Conservation (phyloP, 1,140 invertebrate species). For the Medauroidea extradentata region DNA sequence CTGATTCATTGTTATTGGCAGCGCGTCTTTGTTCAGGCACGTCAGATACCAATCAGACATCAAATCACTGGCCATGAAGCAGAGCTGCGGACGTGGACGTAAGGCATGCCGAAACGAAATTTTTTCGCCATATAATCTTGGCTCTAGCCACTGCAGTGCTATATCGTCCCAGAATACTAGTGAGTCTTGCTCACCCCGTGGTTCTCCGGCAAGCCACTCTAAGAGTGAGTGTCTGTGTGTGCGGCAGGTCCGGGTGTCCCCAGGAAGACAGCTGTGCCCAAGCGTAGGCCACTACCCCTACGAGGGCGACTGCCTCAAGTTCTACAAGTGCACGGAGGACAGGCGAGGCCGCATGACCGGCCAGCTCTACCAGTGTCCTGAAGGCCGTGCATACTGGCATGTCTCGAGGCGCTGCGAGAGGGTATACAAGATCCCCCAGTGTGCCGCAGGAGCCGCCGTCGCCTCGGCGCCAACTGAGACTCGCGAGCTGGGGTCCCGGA, state of each 20-base stretch:
- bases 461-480: neutral
- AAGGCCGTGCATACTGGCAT: constrained; percentile 69
- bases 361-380: constrained; percentile 69
- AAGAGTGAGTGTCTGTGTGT: neutral
- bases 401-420: constrained; percentile 70
- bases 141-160: too few species aligned
- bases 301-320: constrained; percentile 57
- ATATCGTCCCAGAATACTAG: too few species aligned
- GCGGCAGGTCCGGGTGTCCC: constrained; percentile 56
- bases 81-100: too few species aligned
- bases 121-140: too few species aligned
- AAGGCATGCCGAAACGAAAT: too few species aligned
- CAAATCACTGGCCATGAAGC: too few species aligned
- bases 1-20: too few species aligned
- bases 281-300: constrained; percentile 61
- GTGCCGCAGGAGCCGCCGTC: constrained; percentile 25
- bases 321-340: constrained; percentile 63
- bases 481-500: neutral
- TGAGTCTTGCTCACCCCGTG: neutral
- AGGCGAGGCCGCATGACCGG: constrained; percentile 54
- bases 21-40: too few species aligned
- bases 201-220: neutral
- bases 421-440: constrained; percentile 53
- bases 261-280: constrained; percentile 56
- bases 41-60: too few species aligned